phyloP scores from a whole-genome alignment of 2,888 invertebrate species.

The Steromphala cineraria region DNA sequence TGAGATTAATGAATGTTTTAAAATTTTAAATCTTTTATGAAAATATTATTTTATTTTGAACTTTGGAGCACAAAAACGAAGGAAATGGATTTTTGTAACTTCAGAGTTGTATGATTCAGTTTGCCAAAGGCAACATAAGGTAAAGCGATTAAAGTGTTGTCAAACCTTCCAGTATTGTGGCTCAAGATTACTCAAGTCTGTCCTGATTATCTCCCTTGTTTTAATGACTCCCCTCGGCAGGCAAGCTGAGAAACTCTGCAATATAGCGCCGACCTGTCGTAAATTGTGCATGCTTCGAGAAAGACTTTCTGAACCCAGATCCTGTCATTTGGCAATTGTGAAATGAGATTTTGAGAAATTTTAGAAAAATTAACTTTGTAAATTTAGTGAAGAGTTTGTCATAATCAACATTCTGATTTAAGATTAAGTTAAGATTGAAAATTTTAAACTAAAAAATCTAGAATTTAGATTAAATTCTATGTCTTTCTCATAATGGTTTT shows the following conservation, averaged over 20 bases:
- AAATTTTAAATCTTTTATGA: too few relatives aligned
- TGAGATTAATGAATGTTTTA: too few relatives aligned
- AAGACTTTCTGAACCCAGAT: neutral
- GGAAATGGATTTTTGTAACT: too few relatives aligned
- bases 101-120: too few relatives aligned
- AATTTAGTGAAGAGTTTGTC: neutral
- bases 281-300: neutral
- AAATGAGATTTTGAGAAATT: constrained; percentile 8
- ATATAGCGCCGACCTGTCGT: neutral
- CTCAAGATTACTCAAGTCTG: neutral
- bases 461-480: too few relatives aligned
- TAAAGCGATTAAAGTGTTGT: neutral
- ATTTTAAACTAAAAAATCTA: too few relatives aligned
- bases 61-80: too few relatives aligned
- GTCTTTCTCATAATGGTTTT: too few relatives aligned
- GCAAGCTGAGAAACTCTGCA: neutral
- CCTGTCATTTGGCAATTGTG: neutral
- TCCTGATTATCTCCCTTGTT: neutral
- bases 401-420: neutral
- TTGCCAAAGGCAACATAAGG: neutral
- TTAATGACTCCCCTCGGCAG: neutral
- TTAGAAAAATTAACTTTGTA: neutral
- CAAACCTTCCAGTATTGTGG: neutral
- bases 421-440: neutral
- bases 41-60: too few relatives aligned